Base-by-base conservation (phyloP, 1,140 invertebrate genomes). In the Drosophila mayri region DNA sequence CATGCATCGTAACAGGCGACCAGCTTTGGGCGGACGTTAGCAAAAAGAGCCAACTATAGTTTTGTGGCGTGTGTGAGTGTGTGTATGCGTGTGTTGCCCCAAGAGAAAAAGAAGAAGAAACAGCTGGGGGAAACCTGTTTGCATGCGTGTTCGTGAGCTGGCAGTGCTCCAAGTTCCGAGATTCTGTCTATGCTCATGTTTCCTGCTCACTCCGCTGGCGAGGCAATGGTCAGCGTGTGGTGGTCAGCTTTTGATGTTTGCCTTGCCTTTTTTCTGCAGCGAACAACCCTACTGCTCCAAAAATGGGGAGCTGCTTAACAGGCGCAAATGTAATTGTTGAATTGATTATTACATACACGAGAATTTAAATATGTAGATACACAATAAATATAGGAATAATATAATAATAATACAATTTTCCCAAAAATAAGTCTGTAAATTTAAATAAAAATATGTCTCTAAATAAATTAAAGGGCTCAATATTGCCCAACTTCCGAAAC, bases 1-100 rank as follows among this genome's bases (percentile, higher is more conserved):
- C 87, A 92, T 92, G 81, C 81, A 79, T 67, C 75, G 46, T 75
- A 92, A 82, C 91, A 92, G 91, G 91, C 78, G 71, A 80, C 38
- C 91, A 92, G 91, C 72, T 68, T 32, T 28, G 20, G 44, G 55
- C 40, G 35, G 50, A 20, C 25, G 47, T 78, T 41, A 55, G 47
- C 22, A 16, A 47, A 79, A 55, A 47, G 44, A 41, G 20, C 22
- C 30, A 59, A 54, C 46, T 57, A 46, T 50, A 55, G 35, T 35
- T 37, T 62, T 11, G 22, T 16, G 18, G 35, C 16, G 20, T 59
- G 52, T 68, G 16, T 30, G 18, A 40, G 52, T 57, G 35, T 44
- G 28, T 64, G 32, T 47, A 46, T 58, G 37, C 37, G 40, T 46
- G n/a, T 79, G 32, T 50, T 79, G 25, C 60, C 41, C 57, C 62